phyloP scores from a whole-genome alignment of 2,888 invertebrate species.

The Tipula unca region DNA sequence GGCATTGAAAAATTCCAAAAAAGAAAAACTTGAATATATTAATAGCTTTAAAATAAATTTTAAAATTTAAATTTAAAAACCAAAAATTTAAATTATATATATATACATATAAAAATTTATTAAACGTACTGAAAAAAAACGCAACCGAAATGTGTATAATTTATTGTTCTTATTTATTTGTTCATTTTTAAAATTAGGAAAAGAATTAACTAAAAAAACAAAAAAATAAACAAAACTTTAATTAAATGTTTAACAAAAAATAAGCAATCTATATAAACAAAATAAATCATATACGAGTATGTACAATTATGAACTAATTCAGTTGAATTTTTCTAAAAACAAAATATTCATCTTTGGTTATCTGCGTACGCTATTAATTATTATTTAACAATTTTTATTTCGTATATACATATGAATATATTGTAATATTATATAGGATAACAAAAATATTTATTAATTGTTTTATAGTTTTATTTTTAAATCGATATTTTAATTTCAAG shows the following conservation, averaged over 20 bases:
- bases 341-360: background rate
- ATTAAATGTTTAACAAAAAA: background rate
- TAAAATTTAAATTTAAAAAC: background rate
- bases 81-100: background rate
- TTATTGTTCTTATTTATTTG: background rate
- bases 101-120: background rate
- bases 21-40: background rate
- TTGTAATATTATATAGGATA: background rate
- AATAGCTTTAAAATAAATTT: slow-evolving; percentile 2
- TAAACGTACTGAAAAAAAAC: background rate
- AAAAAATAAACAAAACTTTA: background rate
- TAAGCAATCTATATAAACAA: background rate
- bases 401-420: background rate
- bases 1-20: background rate
- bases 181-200: background rate
- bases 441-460: background rate
- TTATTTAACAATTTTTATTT: background rate
- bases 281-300: background rate
- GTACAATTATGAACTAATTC: background rate
- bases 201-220: background rate
- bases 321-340: background rate
- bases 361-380: background rate
- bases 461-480: background rate
- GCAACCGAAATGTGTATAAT: background rate
- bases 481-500: background rate